Evolutionary conservation across 2,888 invertebrate species (phyloP).

Genomic region (Patella ulyssiponensis): DNA sequence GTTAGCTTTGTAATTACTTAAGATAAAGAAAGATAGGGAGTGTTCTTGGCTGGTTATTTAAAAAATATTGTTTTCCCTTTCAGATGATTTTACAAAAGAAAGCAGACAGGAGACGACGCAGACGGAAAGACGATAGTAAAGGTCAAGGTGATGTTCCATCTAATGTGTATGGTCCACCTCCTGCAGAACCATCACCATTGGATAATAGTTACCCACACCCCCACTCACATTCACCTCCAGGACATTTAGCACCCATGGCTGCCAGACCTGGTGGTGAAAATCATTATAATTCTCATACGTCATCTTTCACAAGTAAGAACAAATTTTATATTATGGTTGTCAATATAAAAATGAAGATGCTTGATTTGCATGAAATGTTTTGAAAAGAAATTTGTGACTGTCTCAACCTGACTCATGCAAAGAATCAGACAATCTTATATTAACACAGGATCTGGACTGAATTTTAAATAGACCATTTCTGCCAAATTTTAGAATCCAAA

Average conservation of each 20-base stretch:
- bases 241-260: slow-evolving; percentile 27
- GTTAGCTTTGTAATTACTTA: too few relatives aligned
- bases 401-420: too few relatives aligned
- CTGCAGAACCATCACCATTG: slow-evolving; percentile 40
- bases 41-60: too few relatives aligned
- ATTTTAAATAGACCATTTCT: too few relatives aligned
- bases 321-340: too few relatives aligned
- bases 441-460: too few relatives aligned
- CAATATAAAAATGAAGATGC: too few relatives aligned
- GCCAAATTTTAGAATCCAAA: too few relatives aligned
- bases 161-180: slow-evolving; percentile 46
- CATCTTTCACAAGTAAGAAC: not conserved
- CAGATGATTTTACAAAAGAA: slow-evolving; percentile 71
- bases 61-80: slow-evolving; percentile 5
- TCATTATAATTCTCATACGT: slow-evolving; percentile 8
- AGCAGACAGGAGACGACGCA: slow-evolving; percentile 62
- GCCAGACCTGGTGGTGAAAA: slow-evolving; percentile 26
- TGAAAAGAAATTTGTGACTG: too few relatives aligned
- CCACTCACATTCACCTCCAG: slow-evolving; percentile 23
- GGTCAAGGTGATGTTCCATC: slow-evolving; percentile 36
- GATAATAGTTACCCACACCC: slow-evolving; percentile 12
- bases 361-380: too few relatives aligned
- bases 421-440: too few relatives aligned
- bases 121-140: slow-evolving; percentile 50
- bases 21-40: too few relatives aligned